Base-by-base conservation (phyloP, 2,113 vertebrate species). In the Drymodes brunneopygia region DNA sequence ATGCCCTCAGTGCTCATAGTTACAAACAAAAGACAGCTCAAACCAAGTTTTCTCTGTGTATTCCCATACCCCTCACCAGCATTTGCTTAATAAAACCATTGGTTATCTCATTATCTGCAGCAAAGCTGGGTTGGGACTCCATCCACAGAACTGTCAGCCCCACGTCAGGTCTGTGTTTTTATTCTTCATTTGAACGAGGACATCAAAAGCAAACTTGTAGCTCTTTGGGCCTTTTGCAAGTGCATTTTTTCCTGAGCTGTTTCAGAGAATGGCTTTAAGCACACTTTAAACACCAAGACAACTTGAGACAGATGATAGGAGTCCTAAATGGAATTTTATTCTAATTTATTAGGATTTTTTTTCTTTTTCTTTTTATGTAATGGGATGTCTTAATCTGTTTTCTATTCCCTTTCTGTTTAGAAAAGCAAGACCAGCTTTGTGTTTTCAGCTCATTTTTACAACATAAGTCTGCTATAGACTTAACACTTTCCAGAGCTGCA, bases 331-430 rank as follows among this genome's bases (percentile, higher is more conserved):
- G 60, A 89, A 72, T 85, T 94, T 87, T 90, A 75, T 87, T 92
- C 70, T 79, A 85, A 89, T 93, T 91, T 78, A 74, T 83, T 83
- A 38, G 45, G 22, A 4, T 8, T 9, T 9, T 29, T 38, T 27
- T 40, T 72, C 6, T 42, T 42, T 42, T 42, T 13, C 14, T 81
- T 88, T 71, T 31, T 24, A 69, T 86, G 69, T 65, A 90, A 74
- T 92, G 56, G 38, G 51, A 54, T 90, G 58, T 86, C 75, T 95
- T 95, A 36, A 80, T 95, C 73, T 95, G 84, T 84, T 91, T 94
- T 89, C 36, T 80, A 2, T 90, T 97, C 38, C 77, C 65, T 84
- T 89, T 56, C 25, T 80, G 58, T 67, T 95, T 71, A 66, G 78
- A 84, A 94, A 85, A 84, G 54, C 89, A 74, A 81, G 69, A 57